Base-by-base conservation (phyloP, 2,113 vertebrate species). In the Mesembrinibis cayennensis region DNA sequence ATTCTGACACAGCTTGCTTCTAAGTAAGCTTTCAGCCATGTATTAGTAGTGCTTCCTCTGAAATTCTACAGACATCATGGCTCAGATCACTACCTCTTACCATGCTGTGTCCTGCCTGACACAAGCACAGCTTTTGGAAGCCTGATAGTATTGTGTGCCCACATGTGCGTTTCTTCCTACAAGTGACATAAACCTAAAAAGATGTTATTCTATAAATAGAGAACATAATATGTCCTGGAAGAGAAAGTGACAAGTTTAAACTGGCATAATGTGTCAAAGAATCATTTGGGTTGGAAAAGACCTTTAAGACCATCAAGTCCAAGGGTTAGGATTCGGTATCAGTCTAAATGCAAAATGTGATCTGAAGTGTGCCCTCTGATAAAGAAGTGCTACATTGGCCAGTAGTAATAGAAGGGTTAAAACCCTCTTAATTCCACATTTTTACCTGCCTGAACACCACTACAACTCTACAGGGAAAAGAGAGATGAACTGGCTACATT, bases 161-260 rank as follows among this genome's bases (percentile, higher is more conserved):
- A 2, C 9, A n/a, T 7, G 4, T 14, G 20, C 4, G 0, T 70
- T 85, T 56, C 20, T 19, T 74, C 14, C 36, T 58, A 25, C 32
- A 36, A 69, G 49, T 52, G 23, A 32, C 42, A 45, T 45, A 69
- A 80, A 40, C 11, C 13, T 44, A 50, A 62, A 82, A 81, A 50
- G 5, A 13, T 40, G 2, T 27, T 86, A 27, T 74, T 63, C 36
- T 70, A 52, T 32, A 52, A 3, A 27, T 4, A 77, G 13, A 62
- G 40, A 58, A 82, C 55, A 47, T 29, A 56, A 40, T 22, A 52
- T 11, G 9, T 36, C 36, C 38, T 77, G 12, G 23, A 76, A 85
- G 32, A 69, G 22, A 67, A 67, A 70, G 13, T 30, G 17, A 56
- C 7, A 70, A 70, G 38, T 82, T 86, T 90, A 76, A 90, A 70